Percentiles rank a stretch among this genome's conserved stretches.
Conservation (phyloP, 2,888 invertebrate species). For the Arge pagana region DNA sequence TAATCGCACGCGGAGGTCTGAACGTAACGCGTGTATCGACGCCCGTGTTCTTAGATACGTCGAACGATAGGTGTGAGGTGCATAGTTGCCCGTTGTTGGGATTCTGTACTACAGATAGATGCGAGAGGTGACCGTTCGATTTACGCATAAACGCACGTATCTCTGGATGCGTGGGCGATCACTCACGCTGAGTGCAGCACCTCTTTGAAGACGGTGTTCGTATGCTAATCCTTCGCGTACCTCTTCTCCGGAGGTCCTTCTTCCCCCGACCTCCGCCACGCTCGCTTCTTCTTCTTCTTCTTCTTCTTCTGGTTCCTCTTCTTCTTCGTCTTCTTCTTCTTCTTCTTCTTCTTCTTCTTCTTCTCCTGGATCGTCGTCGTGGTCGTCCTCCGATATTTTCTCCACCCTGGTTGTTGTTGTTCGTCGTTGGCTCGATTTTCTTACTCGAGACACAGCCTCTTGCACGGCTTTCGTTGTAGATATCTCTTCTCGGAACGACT, state of each 20-base stretch:
- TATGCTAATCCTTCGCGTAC: constrained; percentile 20
- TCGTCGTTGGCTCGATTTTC: no score
- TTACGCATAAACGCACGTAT: constrained; percentile 21
- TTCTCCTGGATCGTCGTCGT: no score
- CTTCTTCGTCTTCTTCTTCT: no score
- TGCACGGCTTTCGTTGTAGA: constrained; percentile 2
- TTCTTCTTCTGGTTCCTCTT: no score
- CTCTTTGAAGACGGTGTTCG: constrained; percentile 21
- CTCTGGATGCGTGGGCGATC: constrained; percentile 21
- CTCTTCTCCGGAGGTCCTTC: constrained; percentile 20
- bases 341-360: no score
- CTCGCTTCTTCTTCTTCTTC: no score
- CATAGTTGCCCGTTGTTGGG: not conserved
- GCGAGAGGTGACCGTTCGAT: constrained; percentile 17
- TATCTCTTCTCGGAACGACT: not conserved
- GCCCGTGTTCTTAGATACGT: constrained; percentile 18
- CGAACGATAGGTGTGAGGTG: not conserved
- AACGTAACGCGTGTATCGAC: constrained; percentile 17
- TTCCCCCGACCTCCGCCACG: no score
- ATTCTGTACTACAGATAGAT: not conserved
- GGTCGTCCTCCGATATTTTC: constrained; percentile 10
- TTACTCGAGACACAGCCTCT: constrained; percentile 9
- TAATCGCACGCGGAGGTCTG: constrained; percentile 19
- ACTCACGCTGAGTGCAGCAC: constrained; percentile 21
- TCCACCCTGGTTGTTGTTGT: constrained; percentile 11